Base-by-base conservation (phyloP, 2,888 invertebrate genomes). In the Plemyria rubiginata region DNA sequence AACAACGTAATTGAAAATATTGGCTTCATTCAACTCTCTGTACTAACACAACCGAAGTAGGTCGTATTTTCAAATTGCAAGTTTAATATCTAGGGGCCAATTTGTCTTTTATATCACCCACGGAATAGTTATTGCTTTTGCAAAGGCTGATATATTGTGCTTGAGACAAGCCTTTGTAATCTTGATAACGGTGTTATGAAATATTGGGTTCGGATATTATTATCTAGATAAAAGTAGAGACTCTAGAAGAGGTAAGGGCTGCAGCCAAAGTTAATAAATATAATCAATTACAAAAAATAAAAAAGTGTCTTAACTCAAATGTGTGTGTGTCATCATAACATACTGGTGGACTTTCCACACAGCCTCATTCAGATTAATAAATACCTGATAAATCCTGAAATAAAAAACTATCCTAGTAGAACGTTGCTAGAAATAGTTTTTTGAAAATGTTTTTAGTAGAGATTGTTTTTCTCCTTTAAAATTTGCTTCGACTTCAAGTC, bases 81-180 rank as follows among this genome's bases (percentile, higher is more conserved):
- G 9, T 32, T 32, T 28, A 32, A 49, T 55, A 53, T 62, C 56
- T 62, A 41, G 43, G 43, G 50, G 40, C 50, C 58, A 46, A 62
- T 62, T 58, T 62, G 58, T 62, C 57, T 51, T 46, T 53, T 36
- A 29, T 54, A 62, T 57, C 57, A 54, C 48, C 40, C 50, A 54
- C 46, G 16, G 41, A 54, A 58, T 58, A 57, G 62, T 58, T 63
- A 63, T 59, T 63, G 59, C 59, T 36, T 51, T 59, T 55, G 51
- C 9, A 59, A 59, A 63, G 54, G 22, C 54, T 59, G 54, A 63
- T 63, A 41, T 55, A 63, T 63, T 46, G 54, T 46, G 9, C 50
- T 54, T 28, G 54, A 45, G 49, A 57, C 49, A 54, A 50, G 41
- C 54, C 13, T 15, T 13, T 61, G 22, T 54, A 55, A 46, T 52